Evolutionary conservation across 2,113 vertebrate species (phyloP).

Genomic region (Galbula dea): DNA sequence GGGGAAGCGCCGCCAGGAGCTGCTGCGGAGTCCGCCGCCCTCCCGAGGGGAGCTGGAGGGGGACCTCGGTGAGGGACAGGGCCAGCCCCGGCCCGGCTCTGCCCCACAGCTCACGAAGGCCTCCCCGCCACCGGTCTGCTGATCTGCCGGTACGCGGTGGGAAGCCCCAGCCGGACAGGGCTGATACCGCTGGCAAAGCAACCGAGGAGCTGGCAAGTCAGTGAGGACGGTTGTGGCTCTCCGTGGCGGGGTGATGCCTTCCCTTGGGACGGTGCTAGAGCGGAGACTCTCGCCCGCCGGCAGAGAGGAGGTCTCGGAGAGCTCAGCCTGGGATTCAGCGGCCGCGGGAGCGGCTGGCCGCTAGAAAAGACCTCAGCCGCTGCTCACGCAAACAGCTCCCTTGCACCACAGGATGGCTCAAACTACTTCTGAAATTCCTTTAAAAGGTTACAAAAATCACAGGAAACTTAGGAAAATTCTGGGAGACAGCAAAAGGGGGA

Average conservation of each 20-base stretch:
- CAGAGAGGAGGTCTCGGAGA: background rate
- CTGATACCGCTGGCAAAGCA: background rate
- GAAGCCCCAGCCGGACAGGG: background rate
- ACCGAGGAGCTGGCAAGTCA: background rate
- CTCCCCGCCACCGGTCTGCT: background rate
- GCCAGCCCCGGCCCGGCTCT: background rate
- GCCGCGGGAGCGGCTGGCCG: background rate
- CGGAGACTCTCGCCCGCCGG: background rate
- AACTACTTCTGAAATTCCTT: background rate
- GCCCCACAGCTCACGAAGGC: background rate
- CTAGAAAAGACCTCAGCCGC: background rate
- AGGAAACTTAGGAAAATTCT: background rate
- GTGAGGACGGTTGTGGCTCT: background rate
- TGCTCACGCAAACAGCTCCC: accelerated
- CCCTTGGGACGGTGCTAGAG: background rate
- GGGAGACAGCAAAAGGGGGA: background rate
- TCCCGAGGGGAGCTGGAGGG: background rate
- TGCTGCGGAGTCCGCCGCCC: background rate
- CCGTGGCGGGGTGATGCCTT: too few species aligned
- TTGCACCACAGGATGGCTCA: background rate
- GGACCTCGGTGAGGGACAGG: background rate
- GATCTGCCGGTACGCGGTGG: background rate
- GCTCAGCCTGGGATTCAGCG: background rate
- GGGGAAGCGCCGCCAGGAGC: background rate
- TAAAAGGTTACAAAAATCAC: background rate